Base-by-base conservation (phyloP, 2,113 vertebrate genomes). In the Chauna torquata region DNA sequence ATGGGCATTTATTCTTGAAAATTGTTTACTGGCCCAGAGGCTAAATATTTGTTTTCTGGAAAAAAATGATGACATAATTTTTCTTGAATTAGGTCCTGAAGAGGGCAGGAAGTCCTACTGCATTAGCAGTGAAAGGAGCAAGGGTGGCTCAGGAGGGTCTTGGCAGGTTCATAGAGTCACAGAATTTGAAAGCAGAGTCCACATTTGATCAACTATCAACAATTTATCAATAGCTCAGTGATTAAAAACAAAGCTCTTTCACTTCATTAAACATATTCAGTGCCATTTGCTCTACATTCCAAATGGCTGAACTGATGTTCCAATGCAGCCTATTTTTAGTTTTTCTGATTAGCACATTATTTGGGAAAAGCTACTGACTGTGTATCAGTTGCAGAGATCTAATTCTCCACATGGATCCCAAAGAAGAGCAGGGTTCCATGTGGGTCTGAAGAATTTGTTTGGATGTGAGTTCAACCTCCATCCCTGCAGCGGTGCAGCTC, bases 251-350 rank as follows among this genome's bases (percentile, higher is more conserved):
- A 95, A 92, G 78, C 64, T 70, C 64, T 91, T 90, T 80, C 91
- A 94, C 96, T 97, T 97, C 94, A 90, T 97, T 95, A 96, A 97
- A 92, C 87, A 86, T 70, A 82, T 95, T 96, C 94, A 80, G 92
- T 66, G 82, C 78, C 34, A 0, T 96, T 97, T 95, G 89, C 89
- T 95, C 92, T 85, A 72, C 82, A 95, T 95, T 97, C 94, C 91
- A 96, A 95, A 95, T 91, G 91, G 94, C 94, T 94, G 94, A 96
- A 86, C 91, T 81, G 89, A 96, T 97, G 95, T 94, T 95, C 87
- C 84, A 89, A 25, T 83, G 89, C 45, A 86, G 82, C 84, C 94
- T 97, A 95, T 96, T 97, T 97, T 96, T 97, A 97, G 95, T 95
- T 66, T 88, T 95, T 91, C 89, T 94, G 92, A 94, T 97, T 94